Conservation (phyloP, 2,797 vertebrate genomes). For the Clamator glandarius region DNA sequence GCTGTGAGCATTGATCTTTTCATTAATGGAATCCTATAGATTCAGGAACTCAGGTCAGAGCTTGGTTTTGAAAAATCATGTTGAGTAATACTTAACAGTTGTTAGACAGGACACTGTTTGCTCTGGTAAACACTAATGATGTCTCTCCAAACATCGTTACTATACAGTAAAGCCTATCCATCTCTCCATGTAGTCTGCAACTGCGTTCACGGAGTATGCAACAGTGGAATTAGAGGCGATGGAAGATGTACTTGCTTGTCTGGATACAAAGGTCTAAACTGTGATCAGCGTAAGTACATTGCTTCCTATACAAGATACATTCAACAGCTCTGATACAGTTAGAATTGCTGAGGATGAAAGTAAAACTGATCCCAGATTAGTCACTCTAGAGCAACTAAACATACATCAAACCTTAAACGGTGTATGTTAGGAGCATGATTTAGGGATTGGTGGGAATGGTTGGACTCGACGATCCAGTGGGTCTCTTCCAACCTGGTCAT, state of each 20-base stretch:
- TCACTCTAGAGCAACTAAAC: not conserved
- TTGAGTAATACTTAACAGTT: not conserved
- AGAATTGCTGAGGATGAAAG: accelerated
- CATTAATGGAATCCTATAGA: not conserved
- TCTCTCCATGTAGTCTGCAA: conserved; percentile 79
- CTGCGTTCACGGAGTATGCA: conserved; percentile 89
- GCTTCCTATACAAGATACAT: not conserved
- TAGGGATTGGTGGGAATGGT: too few species aligned
- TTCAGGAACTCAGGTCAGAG: not conserved
- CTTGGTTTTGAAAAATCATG: not conserved
- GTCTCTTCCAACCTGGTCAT: too few species aligned
- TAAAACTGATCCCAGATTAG: not conserved
- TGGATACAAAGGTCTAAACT: conserved; percentile 84
- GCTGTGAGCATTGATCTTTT: not conserved
- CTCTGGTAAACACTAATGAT: accelerated
- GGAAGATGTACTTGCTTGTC: conserved; percentile 88
- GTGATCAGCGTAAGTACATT: conserved; percentile 84
- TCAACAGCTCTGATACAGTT: not conserved
- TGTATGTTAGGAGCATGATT: too few species aligned
- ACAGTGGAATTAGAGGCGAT: conserved; percentile 79
- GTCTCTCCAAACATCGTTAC: not conserved
- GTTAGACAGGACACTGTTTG: not conserved
- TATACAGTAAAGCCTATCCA: not conserved
- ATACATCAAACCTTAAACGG: not conserved
- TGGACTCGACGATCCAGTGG: too few species aligned